These are phyloP conservation scores for Hestina assimilis DNA, from an alignment of 1,140 invertebrate species.

Conservation along the genomic window DNA sequence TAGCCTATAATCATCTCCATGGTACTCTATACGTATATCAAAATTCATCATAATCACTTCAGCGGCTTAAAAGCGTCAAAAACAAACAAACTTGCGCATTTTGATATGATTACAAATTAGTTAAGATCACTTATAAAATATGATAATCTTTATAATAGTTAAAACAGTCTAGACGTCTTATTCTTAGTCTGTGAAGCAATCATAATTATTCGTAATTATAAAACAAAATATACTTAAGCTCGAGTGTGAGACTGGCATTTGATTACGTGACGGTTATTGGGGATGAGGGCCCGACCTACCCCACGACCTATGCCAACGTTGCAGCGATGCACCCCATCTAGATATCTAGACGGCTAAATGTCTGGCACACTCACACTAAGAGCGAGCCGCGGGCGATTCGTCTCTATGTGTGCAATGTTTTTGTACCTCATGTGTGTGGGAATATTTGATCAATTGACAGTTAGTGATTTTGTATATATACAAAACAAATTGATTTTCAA, in stretches of 20 bases:
- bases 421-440: slow-evolving; percentile 6
- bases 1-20: too few relatives aligned
- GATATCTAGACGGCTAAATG: slow-evolving; percentile 52
- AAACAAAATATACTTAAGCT: slow-evolving; percentile 25
- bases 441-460: slow-evolving; percentile 17
- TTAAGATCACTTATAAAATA: too few relatives aligned
- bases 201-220: slow-evolving; percentile 15
- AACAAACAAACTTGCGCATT: too few relatives aligned
- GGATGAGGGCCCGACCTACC: slow-evolving; percentile 52
- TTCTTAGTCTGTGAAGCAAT: neutral
- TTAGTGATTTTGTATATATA: slow-evolving; percentile 11
- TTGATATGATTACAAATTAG: too few relatives aligned
- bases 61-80: too few relatives aligned
- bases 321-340: slow-evolving; percentile 62
- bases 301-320: slow-evolving; percentile 69
- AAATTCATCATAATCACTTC: too few relatives aligned
- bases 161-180: neutral
- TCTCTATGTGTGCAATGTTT: slow-evolving; percentile 15
- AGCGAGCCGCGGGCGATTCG: neutral
- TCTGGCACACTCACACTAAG: slow-evolving; percentile 29
- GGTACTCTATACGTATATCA: too few relatives aligned
- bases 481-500: too few relatives aligned
- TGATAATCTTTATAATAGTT: too few relatives aligned
- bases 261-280: slow-evolving; percentile 50
- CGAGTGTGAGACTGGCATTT: slow-evolving; percentile 31